These are phyloP conservation scores for Glaucopsyche alexis DNA, from an alignment of 2,888 invertebrate species.

Conservation along the genomic window DNA sequence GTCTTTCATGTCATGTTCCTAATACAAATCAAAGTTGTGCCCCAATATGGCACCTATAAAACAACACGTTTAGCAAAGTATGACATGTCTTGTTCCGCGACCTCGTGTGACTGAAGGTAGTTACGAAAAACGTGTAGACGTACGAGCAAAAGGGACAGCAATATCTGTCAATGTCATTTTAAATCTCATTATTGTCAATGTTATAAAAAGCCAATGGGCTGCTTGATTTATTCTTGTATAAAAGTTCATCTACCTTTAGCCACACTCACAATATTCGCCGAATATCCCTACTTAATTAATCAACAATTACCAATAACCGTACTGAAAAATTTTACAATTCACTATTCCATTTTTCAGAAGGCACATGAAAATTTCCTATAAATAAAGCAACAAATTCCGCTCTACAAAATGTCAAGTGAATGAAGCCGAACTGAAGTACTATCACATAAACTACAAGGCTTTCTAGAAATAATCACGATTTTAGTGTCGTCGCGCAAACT, in stretches of 20 bases:
- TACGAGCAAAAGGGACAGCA: neutral
- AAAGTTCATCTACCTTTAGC: constrained; percentile 39
- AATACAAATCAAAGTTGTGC: constrained; percentile 32
- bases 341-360: constrained; percentile 68
- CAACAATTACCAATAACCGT: constrained; percentile 68
- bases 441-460: constrained; percentile 27
- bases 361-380: constrained; percentile 77
- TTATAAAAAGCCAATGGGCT: constrained; percentile 9
- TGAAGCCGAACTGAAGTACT: constrained; percentile 30
- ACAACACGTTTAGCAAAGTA: constrained; percentile 39
- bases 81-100: constrained; percentile 41
- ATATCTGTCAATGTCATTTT: constrained; percentile 11
- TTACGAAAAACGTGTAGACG: neutral
- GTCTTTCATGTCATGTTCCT: constrained; percentile 64
- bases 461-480: constrained; percentile 27
- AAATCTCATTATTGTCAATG: constrained; percentile 15
- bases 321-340: constrained; percentile 66
- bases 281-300: constrained; percentile 62
- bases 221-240: constrained; percentile 18
- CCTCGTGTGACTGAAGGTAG: constrained; percentile 33
- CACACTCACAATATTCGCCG: constrained; percentile 50
- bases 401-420: constrained; percentile 36
- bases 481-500: neutral
- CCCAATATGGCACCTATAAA: constrained; percentile 52
- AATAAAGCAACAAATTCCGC: constrained; percentile 61